Evolutionary conservation across 2,113 vertebrate genomes (phyloP), one percentile per base, ranked within the genome.

Genomic region (Otis tarda): DNA sequence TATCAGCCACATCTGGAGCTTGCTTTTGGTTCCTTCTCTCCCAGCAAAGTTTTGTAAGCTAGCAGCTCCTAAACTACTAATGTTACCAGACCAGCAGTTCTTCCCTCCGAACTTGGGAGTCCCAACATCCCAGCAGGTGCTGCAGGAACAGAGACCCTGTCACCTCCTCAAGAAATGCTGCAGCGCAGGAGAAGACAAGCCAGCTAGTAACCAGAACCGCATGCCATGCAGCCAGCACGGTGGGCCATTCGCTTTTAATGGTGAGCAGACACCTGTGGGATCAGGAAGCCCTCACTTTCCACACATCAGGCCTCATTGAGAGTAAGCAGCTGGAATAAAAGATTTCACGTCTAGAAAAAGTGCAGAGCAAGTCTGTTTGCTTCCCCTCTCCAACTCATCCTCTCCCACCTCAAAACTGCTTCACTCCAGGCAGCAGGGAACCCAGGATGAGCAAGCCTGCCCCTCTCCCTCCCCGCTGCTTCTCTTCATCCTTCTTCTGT

Each of bases 71-170:
- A 69, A 39, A 35, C 20, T 79, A 63, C 60, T 75, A 49, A 31
- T 0, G 2, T 31, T 27, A 67, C 22, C 18, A 49, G 49, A 74
- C 11, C 0, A 2, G 8, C 6, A 33, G 10, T 30, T 55, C 41
- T 82, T 41, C n/a, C 41, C 52, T 77, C 41, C 0, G 8, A 75
- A 33, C 43, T 20, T 73, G 33, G 23, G 56, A 56, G 14, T 28
- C 23, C 33, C 61, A 61, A 1, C 5, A 6, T 8, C 55, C 23
- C 47, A 86, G 59, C 23, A 81, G 23, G 11, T 43, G 56, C 49
- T 81, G 47, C 71, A 70, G 76, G 45, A 61, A 55, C 47, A 67
- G 33, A 67, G 14, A 86, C 11, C 63, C 50, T 9, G 9, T 12
- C 73, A 28, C 1, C 35, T 78, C 39, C 76, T 57, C n/a, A 79